Evolutionary conservation across 2,113 vertebrate genomes (phyloP).

Genomic region (Erpornis zantholeuca): DNA sequence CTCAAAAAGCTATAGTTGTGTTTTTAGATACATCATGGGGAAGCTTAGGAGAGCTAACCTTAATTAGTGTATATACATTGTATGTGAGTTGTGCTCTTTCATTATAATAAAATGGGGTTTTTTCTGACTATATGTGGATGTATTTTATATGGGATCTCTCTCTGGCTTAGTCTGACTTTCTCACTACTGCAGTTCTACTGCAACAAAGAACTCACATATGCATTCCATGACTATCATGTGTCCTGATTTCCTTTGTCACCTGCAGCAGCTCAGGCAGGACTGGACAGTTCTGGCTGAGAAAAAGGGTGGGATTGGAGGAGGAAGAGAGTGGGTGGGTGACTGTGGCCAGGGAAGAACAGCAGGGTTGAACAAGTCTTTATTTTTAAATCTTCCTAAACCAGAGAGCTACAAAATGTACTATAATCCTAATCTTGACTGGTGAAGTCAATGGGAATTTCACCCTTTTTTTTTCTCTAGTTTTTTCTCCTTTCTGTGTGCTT

Average conservation of each 20-base stretch:
- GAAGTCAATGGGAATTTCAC: not conserved
- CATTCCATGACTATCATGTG: fast-evolving
- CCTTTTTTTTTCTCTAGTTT: not conserved
- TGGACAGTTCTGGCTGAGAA: not conserved
- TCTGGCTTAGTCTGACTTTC: not conserved
- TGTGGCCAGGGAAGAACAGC: not conserved
- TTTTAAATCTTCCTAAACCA: not conserved
- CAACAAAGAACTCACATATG: not conserved
- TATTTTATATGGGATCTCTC: not conserved
- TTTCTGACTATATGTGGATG: not conserved
- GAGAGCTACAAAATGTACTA: not conserved
- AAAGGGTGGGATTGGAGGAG: not conserved
- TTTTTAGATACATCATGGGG: not conserved
- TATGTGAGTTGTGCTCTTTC: not conserved
- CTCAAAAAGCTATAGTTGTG: not conserved
- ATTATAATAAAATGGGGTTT: not conserved
- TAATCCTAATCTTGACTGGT: not conserved
- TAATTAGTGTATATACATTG: not conserved
- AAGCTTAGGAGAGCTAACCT: not conserved
- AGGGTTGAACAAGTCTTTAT: not conserved
- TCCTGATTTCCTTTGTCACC: not conserved
- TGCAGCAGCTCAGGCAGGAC: not conserved
- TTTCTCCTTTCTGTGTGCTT: not conserved
- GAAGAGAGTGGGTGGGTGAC: not conserved
- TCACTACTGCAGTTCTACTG: not conserved